Evolutionary conservation across 1,140 invertebrate genomes (phyloP).

Genomic region (Littorina saxatilis): DNA sequence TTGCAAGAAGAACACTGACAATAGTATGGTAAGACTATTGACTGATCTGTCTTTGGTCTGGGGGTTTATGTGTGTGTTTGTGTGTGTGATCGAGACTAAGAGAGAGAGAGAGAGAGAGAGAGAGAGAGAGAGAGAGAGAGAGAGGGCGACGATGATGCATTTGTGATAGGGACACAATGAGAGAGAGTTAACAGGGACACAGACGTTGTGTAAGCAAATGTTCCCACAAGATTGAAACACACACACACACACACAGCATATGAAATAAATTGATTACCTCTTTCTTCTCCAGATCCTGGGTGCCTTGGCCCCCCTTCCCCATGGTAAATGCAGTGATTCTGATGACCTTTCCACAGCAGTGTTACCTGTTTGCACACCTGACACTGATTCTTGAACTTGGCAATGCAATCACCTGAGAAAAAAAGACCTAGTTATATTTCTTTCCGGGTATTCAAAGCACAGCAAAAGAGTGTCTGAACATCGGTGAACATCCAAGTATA

Average conservation of each 20-base stretch:
- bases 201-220: not conserved
- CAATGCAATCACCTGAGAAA: not conserved
- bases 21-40: no score
- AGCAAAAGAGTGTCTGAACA: not conserved
- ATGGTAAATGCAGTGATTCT: not conserved
- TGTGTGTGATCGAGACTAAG: not conserved
- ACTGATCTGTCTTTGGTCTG: no score
- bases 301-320: slow-evolving; percentile 10
- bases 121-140: not conserved
- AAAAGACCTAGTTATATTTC: no score
- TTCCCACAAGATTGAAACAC: not conserved
- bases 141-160: not conserved
- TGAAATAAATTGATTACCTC: not conserved
- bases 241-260: slow-evolving; percentile 2
- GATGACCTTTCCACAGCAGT: not conserved
- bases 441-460: not conserved
- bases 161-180: not conserved
- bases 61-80: no score
- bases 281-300: not conserved
- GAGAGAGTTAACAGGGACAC: not conserved
- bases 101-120: not conserved
- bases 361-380: not conserved
- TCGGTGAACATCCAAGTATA: not conserved
- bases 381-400: not conserved
- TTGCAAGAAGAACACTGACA: no score